Evolutionary conservation across 2,888 invertebrate genomes (phyloP).

Genomic region (Orchesella flavescens): DNA sequence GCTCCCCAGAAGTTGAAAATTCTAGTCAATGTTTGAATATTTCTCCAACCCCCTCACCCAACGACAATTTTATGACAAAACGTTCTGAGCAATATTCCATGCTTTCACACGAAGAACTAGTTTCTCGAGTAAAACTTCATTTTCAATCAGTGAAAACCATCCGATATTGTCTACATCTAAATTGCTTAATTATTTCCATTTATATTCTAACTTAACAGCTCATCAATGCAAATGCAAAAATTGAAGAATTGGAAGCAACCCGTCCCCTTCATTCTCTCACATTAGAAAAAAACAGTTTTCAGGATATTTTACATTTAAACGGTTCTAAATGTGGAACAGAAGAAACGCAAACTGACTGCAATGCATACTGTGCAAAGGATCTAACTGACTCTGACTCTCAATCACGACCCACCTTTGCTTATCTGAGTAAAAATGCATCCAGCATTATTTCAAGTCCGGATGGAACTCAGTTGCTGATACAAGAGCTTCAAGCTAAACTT

Average conservation of each 20-base stretch:
- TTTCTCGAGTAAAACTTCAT: conserved; percentile 27
- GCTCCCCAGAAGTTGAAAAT: too few species aligned
- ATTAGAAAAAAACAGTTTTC: too few species aligned
- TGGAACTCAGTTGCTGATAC: neutral
- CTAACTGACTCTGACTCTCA: neutral
- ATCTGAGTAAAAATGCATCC: neutral
- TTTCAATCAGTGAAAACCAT: neutral
- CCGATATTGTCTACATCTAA: neutral
- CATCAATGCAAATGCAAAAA: conserved; percentile 12
- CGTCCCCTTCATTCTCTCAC: neutral
- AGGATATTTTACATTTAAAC: too few species aligned
- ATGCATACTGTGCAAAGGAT: neutral
- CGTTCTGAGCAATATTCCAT: neutral
- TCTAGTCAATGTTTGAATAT: too few species aligned
- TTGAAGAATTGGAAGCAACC: conserved; percentile 2
- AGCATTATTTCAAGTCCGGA: neutral
- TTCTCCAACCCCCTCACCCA: too few species aligned
- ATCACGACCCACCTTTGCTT: conserved; percentile 5
- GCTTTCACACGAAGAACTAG: conserved; percentile 19
- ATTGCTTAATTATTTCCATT: too few species aligned
- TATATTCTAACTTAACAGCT: too few species aligned
- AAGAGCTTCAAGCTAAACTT: conserved; percentile 17
- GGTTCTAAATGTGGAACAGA: too few species aligned
- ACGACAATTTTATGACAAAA: neutral
- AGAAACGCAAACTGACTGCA: too few species aligned